These are phyloP conservation scores for Rhinogobio ventralis DNA, from an alignment of 2,797 vertebrate genomes.

Conservation along the genomic window DNA sequence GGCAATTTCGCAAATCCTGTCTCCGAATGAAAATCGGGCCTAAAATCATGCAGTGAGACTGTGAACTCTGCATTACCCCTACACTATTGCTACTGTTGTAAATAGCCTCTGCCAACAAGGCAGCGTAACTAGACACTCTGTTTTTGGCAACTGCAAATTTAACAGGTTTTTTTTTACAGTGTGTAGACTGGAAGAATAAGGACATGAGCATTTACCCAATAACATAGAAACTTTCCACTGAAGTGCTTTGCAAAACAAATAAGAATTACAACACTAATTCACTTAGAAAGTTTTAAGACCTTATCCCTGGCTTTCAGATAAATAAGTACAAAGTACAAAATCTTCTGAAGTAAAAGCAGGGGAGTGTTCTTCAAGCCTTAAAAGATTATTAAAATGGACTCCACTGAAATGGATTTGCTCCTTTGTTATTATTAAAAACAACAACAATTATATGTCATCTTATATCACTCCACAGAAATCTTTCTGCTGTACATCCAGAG, in stretches of 20 bases:
- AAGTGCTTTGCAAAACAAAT: conserved; percentile 29
- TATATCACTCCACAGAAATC: not conserved
- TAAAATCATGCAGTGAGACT: too few species aligned
- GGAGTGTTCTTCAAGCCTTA: not conserved
- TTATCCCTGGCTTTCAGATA: conserved; percentile 37
- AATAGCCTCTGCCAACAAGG: too few species aligned
- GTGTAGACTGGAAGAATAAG: not conserved
- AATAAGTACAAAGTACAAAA: not conserved
- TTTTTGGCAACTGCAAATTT: not conserved
- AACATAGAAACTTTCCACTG: not conserved
- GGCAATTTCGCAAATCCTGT: too few species aligned
- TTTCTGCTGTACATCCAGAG: not conserved
- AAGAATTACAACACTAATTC: conserved; percentile 36
- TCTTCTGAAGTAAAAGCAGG: conserved; percentile 24
- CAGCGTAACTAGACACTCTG: too few species aligned
- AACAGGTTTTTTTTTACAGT: not conserved
- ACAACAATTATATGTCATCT: conserved; percentile 11
- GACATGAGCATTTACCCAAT: not conserved
- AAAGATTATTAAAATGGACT: conserved; percentile 29
- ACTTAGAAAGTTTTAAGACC: conserved; percentile 38
- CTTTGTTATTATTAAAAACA: conserved; percentile 21
- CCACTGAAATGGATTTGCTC: conserved; percentile 1
- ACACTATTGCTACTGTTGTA: too few species aligned
- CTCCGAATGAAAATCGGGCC: too few species aligned
- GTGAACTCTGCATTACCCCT: too few species aligned